Conservation (phyloP, 2,888 invertebrate genomes). For the Sphinx pinastri region DNA sequence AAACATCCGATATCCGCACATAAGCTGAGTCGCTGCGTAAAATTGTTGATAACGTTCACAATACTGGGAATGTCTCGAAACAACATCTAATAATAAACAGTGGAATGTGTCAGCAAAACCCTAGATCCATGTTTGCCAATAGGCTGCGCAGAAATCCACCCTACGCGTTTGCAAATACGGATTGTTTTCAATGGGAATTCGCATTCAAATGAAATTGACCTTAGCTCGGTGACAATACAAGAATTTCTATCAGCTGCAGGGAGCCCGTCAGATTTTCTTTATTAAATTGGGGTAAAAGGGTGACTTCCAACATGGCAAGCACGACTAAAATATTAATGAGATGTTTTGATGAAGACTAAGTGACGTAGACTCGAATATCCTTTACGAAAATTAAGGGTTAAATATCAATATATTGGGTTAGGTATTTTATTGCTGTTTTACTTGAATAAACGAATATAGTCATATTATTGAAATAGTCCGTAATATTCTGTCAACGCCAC, state of each 20-base stretch:
- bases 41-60: constrained; percentile 53
- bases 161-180: constrained; percentile 33
- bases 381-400: background rate
- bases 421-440: background rate
- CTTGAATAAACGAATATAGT: too few species aligned
- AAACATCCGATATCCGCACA: constrained; percentile 43
- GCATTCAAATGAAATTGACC: constrained; percentile 39
- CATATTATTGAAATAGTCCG: too few species aligned
- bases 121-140: constrained; percentile 33
- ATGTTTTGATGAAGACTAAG: constrained; percentile 29
- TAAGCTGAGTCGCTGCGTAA: constrained; percentile 45
- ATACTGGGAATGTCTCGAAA: constrained; percentile 54
- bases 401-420: background rate
- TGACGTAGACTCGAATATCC: constrained; percentile 5
- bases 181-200: constrained; percentile 33
- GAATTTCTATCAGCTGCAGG: constrained; percentile 49
- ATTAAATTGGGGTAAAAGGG: constrained; percentile 46
- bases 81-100: constrained; percentile 52
- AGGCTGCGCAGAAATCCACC: constrained; percentile 35
- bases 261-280: constrained; percentile 46
- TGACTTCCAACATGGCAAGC: constrained; percentile 37
- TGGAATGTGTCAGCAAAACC: constrained; percentile 59
- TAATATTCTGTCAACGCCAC: too few species aligned
- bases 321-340: constrained; percentile 48
- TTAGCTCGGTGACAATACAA: constrained; percentile 48